Base-by-base conservation (phyloP, 2,113 vertebrate species). In the Eulemur macaco region DNA sequence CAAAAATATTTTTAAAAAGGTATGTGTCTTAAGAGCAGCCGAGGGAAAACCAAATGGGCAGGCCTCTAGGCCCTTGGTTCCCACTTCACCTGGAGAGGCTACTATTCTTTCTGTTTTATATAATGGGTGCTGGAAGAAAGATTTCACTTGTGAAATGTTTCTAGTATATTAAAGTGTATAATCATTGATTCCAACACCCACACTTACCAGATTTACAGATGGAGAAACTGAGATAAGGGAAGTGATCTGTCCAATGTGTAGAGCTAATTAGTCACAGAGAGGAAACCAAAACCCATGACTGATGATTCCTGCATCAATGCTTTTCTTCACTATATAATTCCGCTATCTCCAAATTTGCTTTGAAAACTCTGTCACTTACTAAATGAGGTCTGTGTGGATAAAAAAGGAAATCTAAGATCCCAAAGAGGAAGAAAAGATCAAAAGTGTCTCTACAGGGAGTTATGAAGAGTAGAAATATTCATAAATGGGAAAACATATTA, bases 391-490 rank as follows among this genome's bases (percentile, higher is more conserved):
- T 74, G 45, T 78, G 21, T 95, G 95, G 91, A 96, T 85, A 54
- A 92, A 96, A 97, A 96, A 93, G 92, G 96, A 97, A 97, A 96
- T 78, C 23, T n/a, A 94, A 85, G 69, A 91, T 76, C 89, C 91
- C 77, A 93, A 89, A 95, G 63, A 96, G 83, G 68, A 96, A 93
- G 94, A 96, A 85, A 85, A 78, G 73, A 93, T 71, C 69, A 89
- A 93, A 82, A 63, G 76, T 87, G 94, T 93, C 68, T 91, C 81
- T 87, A 66, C 42, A 63, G 45, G 50, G 80, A 93, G 69, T 94
- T 95, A 89, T 34, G n/a, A 96, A 94, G 86, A 95, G 50, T 29
- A 94, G 81, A 82, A 85, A 87, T 85, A 95, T 89, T 96, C 89
- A 66, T 64, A 91, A 56, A 90, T 93, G 81, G 73, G 91, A 95